Conservation (phyloP, 92 coral and sea anemone species). For the Palythoa caribaeorum region DNA sequence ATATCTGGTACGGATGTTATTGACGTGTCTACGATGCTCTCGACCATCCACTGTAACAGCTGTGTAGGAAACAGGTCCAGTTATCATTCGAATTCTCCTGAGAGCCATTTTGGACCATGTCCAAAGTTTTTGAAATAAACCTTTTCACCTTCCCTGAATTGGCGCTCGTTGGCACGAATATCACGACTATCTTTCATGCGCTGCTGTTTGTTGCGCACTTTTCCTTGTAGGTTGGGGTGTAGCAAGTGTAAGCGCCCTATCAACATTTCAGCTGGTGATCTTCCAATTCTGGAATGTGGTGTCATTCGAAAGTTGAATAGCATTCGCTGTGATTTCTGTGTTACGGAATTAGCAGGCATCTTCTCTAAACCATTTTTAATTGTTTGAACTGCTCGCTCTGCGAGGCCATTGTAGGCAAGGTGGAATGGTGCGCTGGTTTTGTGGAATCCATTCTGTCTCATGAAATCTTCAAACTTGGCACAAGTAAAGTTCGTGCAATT, state of each 20-base stretch:
- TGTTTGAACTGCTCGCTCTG: slow-evolving; percentile 69
- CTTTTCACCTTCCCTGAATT: slow-evolving; percentile 38
- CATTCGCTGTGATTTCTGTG: slow-evolving; percentile 5
- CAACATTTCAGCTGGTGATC: slow-evolving; percentile 64
- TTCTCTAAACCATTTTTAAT: slow-evolving; percentile 52
- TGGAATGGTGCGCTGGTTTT: slow-evolving; percentile 70
- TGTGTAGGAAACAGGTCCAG: slow-evolving; percentile 62
- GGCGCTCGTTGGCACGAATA: slow-evolving; percentile 23
- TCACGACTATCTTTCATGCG: slow-evolving; percentile 59
- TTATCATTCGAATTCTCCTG: slow-evolving; percentile 47
- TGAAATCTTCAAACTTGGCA: slow-evolving; percentile 45
- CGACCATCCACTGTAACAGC: slow-evolving; percentile 47
- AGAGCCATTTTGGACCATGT: slow-evolving; percentile 61
- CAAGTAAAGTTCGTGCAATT: slow-evolving; percentile 33
- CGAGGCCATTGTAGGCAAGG: slow-evolving; percentile 69
- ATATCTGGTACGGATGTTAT: slow-evolving; percentile 55
- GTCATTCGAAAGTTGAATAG: slow-evolving; percentile 57
- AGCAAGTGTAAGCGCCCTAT: slow-evolving; percentile 61
- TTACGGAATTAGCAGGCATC: slow-evolving; percentile 49
- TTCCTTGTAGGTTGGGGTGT: slow-evolving; percentile 59
- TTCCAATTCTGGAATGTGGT: slow-evolving; percentile 60
- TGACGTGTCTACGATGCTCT: slow-evolving; percentile 46
- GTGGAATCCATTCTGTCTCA: slow-evolving; percentile 53
- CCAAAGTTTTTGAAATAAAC: slow-evolving; percentile 62
- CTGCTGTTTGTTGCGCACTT: slow-evolving; percentile 56